These are phyloP conservation scores for Zoanthus sociatus DNA, from an alignment of 92 coral and sea anemone species.

Conservation along the genomic window DNA sequence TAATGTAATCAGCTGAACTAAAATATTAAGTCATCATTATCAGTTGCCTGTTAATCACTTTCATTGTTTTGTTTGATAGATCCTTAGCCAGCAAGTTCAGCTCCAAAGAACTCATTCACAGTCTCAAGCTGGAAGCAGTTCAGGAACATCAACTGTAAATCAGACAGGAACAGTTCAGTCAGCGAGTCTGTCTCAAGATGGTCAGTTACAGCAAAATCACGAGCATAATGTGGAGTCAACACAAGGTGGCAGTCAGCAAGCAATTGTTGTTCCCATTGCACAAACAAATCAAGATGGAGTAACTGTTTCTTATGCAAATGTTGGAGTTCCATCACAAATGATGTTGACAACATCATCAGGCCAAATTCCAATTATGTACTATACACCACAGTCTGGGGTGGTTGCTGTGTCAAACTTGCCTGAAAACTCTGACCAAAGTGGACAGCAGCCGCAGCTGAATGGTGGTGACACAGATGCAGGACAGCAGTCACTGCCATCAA, in stretches of 20 bases:
- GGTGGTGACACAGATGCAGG: slow-evolving; percentile 79
- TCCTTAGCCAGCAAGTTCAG: slow-evolving; percentile 83
- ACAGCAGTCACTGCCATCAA: slow-evolving; percentile 77
- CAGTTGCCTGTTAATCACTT: too few relatives aligned
- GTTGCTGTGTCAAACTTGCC: slow-evolving; percentile 79
- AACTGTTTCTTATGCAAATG: slow-evolving; percentile 82
- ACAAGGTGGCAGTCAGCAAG: slow-evolving; percentile 71
- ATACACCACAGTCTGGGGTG: slow-evolving; percentile 82
- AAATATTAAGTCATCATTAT: too few relatives aligned
- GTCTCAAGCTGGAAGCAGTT: slow-evolving; percentile 66
- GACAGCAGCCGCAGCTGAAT: slow-evolving; percentile 67
- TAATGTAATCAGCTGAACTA: too few relatives aligned
- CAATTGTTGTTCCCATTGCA: slow-evolving; percentile 88
- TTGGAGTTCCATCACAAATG: slow-evolving; percentile 85
- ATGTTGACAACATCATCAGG: slow-evolving; percentile 86
- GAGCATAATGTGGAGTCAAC: slow-evolving; percentile 77
- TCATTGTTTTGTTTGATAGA: slow-evolving; percentile 51
- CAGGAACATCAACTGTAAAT: slow-evolving; percentile 36
- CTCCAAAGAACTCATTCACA: slow-evolving; percentile 84
- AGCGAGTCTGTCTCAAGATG: slow-evolving; percentile 62
- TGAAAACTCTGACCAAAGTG: slow-evolving; percentile 70
- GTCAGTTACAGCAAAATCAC: slow-evolving; percentile 71
- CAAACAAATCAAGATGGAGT: slow-evolving; percentile 77
- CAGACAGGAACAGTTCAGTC: slow-evolving; percentile 45
- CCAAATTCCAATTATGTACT: slow-evolving; percentile 91